Evolutionary conservation across 2,797 vertebrate species (phyloP), one percentile per base, ranked within the genome.

Genomic region (Lutjanus argentimaculatus): DNA sequence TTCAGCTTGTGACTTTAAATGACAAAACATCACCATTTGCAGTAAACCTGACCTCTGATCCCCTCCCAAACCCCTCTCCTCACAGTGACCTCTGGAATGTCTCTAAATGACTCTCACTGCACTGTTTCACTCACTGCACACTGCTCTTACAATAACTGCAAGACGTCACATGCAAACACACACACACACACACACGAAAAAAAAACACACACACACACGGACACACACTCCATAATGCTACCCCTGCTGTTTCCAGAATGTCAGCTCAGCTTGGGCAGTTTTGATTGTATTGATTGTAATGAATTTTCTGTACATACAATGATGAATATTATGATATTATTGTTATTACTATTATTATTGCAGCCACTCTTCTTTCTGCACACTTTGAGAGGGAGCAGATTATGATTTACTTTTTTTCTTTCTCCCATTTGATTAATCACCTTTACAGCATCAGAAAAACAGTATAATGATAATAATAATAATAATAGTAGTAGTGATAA

Each of bases 241-340:
- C 91, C 88, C 88, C 85, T 91, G 92, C 94, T 95, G 92, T 94
- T 91, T 92, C 90, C 94, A 94, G 95, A 96, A 95, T 96, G 95
- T 96, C 92, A 87, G 93, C 95, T 96, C 95, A 95, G 94, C 94
- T 94, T 93, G 95, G 95, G 95, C 95, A 95, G 93, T 95, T 95
- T 95, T 95, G 96, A 96, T 96, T 96, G 96, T 96, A 96, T 94
- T 94, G 94, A 95, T 95, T 95, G 93, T 95, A 95, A 91, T 94
- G 89, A 95, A 92, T 91, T 93, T 94, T 93, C 86, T 96, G 95
- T 96, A 96, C 85, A 95, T 95, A 96, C 82, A 85, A 94, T 86
- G 85, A 94, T 88, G 86, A 94, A 90, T 93, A 94, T 91, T 93
- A 93, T 91, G 85, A 94, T 93, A 88, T 91, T 94, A 91, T 91